Evolutionary conservation across 92 coral and sea anemone genomes (phyloP), one percentile per base, ranked within the genome.

Genomic region (Phymanthus crucifer): DNA sequence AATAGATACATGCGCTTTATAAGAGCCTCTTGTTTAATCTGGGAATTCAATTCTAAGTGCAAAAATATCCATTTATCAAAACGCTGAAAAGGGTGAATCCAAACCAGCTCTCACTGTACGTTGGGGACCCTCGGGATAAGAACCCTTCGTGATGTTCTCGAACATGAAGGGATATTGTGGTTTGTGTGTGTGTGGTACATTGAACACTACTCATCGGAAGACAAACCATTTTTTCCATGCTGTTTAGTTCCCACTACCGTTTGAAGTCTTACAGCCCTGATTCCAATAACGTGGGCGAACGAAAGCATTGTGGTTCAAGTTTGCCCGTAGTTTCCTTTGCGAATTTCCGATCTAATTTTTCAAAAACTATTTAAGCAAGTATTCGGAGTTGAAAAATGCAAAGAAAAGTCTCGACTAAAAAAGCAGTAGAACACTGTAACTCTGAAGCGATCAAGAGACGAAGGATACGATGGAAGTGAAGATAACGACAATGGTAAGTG

Each of bases 241-340:
- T 57, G 66, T 17, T 1, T 17, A 32, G 27, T 17, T 57, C 29
- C 66, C 29, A 1, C 6, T 57, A n/a, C 6, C 66, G 66, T 57
- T 57, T 57, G 66, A 57, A 57, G 66, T 57, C 23, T 57, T 57
- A 57, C 10, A 57, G 24, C 24, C 12, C 1, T 57, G 26, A 21
- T 57, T 24, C 23, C 66, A 23, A 57, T 57, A 23, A 57, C 24
- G 66, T 57, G 66, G 66, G 66, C 66, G 66, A 57, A 57, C 66
- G 24, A 23, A 57, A 57, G 31, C 29, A 57, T 32, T 17, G 32
- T 57, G 27, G 6, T 24, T 57, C 23, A n/a, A 17, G 4, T 19
- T n/a, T 57, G 29, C 66, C 12, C 2, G 11, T 21, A 57, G 29
- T 21, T 57, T 57, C 66, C 66, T 57, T 32, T 57, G 24, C 66